Percentiles rank a stretch among this genome's conserved stretches.
Conservation (phyloP, 2,888 invertebrate genomes). For the Gasteruption jaculator region DNA sequence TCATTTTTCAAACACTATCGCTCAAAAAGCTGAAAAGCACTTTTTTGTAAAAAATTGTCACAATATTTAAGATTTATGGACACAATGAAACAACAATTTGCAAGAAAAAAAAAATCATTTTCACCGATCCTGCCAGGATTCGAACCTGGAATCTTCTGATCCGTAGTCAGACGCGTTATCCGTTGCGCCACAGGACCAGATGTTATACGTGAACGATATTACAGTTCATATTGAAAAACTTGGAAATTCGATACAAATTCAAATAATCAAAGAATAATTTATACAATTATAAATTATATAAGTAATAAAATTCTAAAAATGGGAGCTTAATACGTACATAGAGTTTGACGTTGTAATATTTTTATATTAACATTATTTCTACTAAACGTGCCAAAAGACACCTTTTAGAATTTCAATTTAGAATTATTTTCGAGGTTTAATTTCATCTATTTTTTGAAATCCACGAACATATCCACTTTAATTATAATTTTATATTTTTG, state of each 20-base stretch:
- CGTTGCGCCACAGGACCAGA: constrained; percentile 66
- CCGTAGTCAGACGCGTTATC: constrained; percentile 70
- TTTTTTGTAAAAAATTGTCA: not conserved
- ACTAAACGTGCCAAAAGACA: too few species aligned
- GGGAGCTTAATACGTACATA: not conserved
- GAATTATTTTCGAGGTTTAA: too few species aligned
- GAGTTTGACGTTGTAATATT: not conserved
- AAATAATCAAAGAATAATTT: not conserved
- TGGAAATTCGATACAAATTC: not conserved
- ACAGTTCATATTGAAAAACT: not conserved
- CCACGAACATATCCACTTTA: too few species aligned
- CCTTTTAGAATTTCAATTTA: too few species aligned
- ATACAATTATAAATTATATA: not conserved
- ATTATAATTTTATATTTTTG: too few species aligned
- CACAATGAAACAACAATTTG: too few species aligned
- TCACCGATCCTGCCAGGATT: constrained; percentile 65
- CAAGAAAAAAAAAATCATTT: constrained; percentile 22
- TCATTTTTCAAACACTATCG: too few species aligned
- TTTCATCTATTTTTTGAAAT: too few species aligned
- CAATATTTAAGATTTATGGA: not conserved
- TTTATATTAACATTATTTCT: too few species aligned
- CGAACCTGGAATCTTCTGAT: constrained; percentile 67
- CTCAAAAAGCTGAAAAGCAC: too few species aligned
- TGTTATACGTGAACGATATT: constrained; percentile 1
- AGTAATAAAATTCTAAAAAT: not conserved